A percentile compares a stretch with the other conserved stretches of the same genome.
Conservation (phyloP, 2,113 vertebrate species). For the Sapayoa aenigma region DNA sequence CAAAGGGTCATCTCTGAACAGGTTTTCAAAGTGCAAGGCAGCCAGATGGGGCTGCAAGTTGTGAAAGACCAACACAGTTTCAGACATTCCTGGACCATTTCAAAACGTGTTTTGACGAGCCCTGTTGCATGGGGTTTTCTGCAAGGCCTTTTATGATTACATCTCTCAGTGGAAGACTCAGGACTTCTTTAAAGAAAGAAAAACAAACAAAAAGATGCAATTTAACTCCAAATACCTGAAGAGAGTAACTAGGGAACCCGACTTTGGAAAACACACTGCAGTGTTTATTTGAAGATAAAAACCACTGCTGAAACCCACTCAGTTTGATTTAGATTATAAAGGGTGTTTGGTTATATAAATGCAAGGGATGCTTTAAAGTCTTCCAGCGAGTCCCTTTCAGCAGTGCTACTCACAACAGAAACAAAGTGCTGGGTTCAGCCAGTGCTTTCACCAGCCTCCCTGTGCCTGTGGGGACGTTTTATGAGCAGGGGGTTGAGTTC, state of each 20-base stretch:
- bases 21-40: neutral
- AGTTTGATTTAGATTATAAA: neutral
- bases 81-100: conserved; percentile 52
- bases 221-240: conserved; percentile 35
- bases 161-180: conserved; percentile 23
- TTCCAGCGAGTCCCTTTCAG: neutral
- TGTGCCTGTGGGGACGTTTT: neutral
- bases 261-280: neutral
- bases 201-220: conserved; percentile 46
- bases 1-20: neutral
- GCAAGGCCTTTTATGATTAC: conserved; percentile 54
- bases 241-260: neutral
- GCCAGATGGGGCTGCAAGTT: neutral
- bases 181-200: conserved; percentile 28
- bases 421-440: neutral
- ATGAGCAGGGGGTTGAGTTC: neutral
- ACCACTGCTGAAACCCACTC: neutral
- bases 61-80: conserved; percentile 43
- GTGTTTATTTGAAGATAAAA: conserved; percentile 20
- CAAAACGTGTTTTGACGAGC: conserved; percentile 41
- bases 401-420: neutral
- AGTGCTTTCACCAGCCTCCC: neutral
- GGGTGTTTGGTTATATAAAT: neutral
- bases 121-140: neutral
- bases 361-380: neutral